These are phyloP conservation scores for Coptotermes formosanus DNA, from an alignment of 1,140 invertebrate genomes.

Conservation along the genomic window DNA sequence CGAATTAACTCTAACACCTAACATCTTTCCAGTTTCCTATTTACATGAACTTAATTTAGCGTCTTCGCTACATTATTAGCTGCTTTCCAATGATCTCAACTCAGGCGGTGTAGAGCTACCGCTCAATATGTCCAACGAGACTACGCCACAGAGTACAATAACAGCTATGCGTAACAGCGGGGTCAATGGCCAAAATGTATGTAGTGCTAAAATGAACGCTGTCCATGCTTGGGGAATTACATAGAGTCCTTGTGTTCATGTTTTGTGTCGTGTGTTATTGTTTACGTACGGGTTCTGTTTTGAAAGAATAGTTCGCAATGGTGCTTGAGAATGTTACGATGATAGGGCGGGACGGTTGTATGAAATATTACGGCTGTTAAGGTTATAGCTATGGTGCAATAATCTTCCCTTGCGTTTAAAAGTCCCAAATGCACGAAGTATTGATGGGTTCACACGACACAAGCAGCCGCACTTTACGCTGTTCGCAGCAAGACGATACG, in stretches of 20 bases:
- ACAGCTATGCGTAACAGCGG: not conserved
- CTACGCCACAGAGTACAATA: not conserved
- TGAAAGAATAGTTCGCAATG: not conserved
- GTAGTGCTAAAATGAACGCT: not conserved
- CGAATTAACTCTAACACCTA: slow-evolving; percentile 31
- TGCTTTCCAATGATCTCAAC: not conserved
- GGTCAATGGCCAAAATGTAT: not conserved
- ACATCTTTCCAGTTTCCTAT: slow-evolving; percentile 16
- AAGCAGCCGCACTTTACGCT: not conserved
- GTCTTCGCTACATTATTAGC: not conserved
- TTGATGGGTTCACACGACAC: not conserved
- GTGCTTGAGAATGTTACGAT: not conserved
- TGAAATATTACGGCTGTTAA: not conserved
- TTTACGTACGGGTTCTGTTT: not conserved
- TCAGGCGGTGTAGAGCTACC: not conserved
- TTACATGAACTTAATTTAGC: too few relatives aligned
- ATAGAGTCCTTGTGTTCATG: not conserved
- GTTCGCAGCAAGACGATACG: not conserved
- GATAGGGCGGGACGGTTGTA: not conserved
- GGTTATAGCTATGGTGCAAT: not conserved
- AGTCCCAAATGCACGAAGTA: not conserved
- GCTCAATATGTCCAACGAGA: not conserved
- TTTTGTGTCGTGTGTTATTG: not conserved
- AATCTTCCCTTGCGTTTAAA: not conserved
- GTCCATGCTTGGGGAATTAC: not conserved